phyloP scores from a whole-genome alignment of 1,140 invertebrate species.

The Orius laevigatus region DNA sequence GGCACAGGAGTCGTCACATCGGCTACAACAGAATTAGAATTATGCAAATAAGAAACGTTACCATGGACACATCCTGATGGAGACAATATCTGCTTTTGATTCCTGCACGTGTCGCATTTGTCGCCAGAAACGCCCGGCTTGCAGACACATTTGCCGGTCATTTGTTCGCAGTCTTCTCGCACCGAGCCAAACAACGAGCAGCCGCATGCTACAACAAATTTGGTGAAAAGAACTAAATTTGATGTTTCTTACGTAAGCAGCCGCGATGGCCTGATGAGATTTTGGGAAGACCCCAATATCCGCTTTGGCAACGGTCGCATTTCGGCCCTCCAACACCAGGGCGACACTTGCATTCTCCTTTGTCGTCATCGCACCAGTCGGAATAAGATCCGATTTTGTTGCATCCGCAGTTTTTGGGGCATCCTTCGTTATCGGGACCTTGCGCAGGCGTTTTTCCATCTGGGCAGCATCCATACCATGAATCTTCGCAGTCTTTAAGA shows the following conservation, averaged over 20 bases:
- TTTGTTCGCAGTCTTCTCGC: conserved; percentile 70
- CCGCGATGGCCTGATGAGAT: conserved; percentile 66
- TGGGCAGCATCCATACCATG: conserved; percentile 70
- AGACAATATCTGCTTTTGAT: conserved; percentile 55
- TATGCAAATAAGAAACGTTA: conserved; percentile 27
- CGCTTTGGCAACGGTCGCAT: conserved; percentile 79
- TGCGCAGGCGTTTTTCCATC: conserved; percentile 67
- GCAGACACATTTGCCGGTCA: conserved; percentile 64
- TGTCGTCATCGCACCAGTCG: conserved; percentile 58
- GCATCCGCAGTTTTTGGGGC: conserved; percentile 55
- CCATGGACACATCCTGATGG: conserved; percentile 61
- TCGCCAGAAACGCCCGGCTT: conserved; percentile 55
- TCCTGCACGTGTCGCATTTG: conserved; percentile 69
- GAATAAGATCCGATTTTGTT: conserved; percentile 43
- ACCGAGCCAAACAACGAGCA: conserved; percentile 61
- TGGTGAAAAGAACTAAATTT: background rate
- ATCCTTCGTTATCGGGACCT: conserved; percentile 63
- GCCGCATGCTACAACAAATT: conserved; percentile 45
- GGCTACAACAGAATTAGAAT: conserved; percentile 32
- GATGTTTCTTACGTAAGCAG: conserved; percentile 70
- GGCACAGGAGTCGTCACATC: conserved; percentile 44
- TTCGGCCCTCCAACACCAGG: conserved; percentile 73
- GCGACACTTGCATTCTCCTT: conserved; percentile 65
- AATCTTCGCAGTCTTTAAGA: conserved; percentile 41
- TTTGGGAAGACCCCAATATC: conserved; percentile 76